Percentiles rank a stretch among this genome's conserved stretches.
Evolutionary conservation across 2,888 invertebrate genomes (phyloP).

Genomic region (Drosophila longiperda): DNA sequence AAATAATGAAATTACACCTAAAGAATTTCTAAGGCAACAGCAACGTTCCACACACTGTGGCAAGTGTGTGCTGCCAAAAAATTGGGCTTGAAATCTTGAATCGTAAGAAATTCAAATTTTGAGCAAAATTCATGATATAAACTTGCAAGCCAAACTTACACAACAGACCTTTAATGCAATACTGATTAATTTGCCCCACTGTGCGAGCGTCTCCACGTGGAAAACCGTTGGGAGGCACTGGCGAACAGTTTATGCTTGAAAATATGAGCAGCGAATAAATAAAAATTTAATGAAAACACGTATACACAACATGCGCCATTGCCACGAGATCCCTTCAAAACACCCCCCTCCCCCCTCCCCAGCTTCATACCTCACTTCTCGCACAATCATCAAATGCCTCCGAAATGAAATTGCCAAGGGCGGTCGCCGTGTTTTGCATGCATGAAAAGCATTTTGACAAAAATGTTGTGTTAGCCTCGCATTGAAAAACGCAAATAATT

Average conservation of each 20-base stretch:
- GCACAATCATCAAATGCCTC: neutral
- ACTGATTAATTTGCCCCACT: slow-evolving; percentile 2
- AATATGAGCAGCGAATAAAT: slow-evolving; percentile 67
- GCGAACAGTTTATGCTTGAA: slow-evolving; percentile 38
- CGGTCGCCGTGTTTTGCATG: slow-evolving; percentile 56
- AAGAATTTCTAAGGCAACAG: slow-evolving; percentile 62
- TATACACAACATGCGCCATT: slow-evolving; percentile 64
- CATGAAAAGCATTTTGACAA: slow-evolving; percentile 65
- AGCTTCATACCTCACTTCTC: neutral
- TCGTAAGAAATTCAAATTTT: neutral
- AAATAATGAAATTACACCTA: slow-evolving; percentile 78
- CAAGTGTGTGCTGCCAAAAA: neutral
- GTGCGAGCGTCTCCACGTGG: slow-evolving; percentile 2
- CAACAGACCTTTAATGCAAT: too few relatives aligned
- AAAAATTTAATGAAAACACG: slow-evolving; percentile 77
- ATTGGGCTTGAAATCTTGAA: neutral
- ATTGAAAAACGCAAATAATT: slow-evolving; percentile 71
- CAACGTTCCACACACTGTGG: slow-evolving; percentile 7
- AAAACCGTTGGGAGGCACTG: slow-evolving; percentile 4
- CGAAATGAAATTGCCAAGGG: slow-evolving; percentile 37
- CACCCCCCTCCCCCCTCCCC: neutral
- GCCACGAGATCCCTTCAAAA: neutral
- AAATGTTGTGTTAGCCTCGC: slow-evolving; percentile 53
- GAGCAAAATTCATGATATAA: neutral
- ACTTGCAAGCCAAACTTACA: too few relatives aligned